Conservation (phyloP, 2,797 vertebrate species). For the Cryptoblepharus egeriae region DNA sequence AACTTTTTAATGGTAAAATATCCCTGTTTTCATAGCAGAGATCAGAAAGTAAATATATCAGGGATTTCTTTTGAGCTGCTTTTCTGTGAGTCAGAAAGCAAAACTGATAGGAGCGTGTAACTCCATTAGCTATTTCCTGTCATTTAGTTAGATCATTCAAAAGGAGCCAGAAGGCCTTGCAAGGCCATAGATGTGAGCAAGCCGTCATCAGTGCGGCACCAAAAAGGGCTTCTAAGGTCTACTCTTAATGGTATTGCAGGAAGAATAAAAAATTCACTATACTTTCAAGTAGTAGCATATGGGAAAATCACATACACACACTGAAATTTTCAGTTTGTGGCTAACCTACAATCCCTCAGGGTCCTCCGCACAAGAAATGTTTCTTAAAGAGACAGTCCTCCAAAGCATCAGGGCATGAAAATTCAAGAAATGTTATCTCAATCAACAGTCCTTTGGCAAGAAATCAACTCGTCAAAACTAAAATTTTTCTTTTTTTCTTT, state of each 20-base stretch:
- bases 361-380: neutral
- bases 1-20: constrained; percentile 76
- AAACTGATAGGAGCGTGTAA: constrained; percentile 25
- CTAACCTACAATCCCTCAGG: neutral
- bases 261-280: neutral
- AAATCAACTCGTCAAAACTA: too few species aligned
- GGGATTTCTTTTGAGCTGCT: constrained; percentile 65
- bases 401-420: too few species aligned
- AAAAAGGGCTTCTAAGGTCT: constrained; percentile 19
- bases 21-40: constrained; percentile 70
- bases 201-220: constrained; percentile 33
- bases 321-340: neutral
- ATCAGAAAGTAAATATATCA: constrained; percentile 66
- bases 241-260: neutral
- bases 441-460: too few species aligned
- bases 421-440: too few species aligned
- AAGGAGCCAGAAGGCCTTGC: constrained; percentile 38
- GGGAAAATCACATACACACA: neutral
- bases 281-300: constrained; percentile 24
- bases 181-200: constrained; percentile 12
- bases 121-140: constrained; percentile 27
- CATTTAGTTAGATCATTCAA: constrained; percentile 37
- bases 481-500: too few species aligned
- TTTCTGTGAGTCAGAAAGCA: constrained; percentile 64
- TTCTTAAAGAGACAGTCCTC: neutral